These are phyloP conservation scores for Lepus europaeus DNA, from an alignment of 2,113 vertebrate genomes.

Conservation along the genomic window DNA sequence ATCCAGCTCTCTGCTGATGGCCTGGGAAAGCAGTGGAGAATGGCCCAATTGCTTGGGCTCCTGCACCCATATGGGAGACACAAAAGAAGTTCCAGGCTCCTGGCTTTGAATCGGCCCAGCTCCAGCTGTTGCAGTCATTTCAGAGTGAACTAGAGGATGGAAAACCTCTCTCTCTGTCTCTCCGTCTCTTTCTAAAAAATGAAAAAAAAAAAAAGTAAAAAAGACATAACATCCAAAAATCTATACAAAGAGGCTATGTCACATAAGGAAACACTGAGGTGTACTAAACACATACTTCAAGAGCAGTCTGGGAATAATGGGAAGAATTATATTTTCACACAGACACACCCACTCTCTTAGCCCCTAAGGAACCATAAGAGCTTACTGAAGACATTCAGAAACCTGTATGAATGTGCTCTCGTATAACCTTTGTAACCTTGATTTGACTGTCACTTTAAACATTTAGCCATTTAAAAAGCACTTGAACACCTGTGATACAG, in stretches of 20 bases:
- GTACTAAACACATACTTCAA: neutral
- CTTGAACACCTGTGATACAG: conserved; percentile 73
- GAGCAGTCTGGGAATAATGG: neutral
- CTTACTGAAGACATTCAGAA: neutral
- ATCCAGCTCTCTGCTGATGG: too few relatives aligned
- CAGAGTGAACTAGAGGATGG: too few relatives aligned
- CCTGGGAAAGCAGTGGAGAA: too few relatives aligned
- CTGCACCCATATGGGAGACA: too few relatives aligned
- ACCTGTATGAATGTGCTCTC: neutral
- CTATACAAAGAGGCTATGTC: neutral
- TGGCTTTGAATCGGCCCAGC: too few relatives aligned
- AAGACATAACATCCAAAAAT: neutral
- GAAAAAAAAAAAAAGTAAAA: neutral
- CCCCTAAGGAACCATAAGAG: conserved; percentile 15
- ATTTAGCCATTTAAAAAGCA: conserved; percentile 67
- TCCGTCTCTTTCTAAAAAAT: too few relatives aligned
- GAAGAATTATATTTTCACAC: neutral
- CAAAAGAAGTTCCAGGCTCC: too few relatives aligned
- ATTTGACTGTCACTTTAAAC: conserved; percentile 66
- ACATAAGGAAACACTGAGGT: neutral
- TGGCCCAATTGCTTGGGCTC: too few relatives aligned
- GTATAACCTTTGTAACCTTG: conserved; percentile 39
- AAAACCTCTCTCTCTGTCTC: too few relatives aligned
- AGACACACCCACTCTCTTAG: neutral
- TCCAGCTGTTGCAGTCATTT: too few relatives aligned